These are phyloP conservation scores for Achatina immaculata DNA, from an alignment of 1,140 invertebrate species.

Conservation along the genomic window DNA sequence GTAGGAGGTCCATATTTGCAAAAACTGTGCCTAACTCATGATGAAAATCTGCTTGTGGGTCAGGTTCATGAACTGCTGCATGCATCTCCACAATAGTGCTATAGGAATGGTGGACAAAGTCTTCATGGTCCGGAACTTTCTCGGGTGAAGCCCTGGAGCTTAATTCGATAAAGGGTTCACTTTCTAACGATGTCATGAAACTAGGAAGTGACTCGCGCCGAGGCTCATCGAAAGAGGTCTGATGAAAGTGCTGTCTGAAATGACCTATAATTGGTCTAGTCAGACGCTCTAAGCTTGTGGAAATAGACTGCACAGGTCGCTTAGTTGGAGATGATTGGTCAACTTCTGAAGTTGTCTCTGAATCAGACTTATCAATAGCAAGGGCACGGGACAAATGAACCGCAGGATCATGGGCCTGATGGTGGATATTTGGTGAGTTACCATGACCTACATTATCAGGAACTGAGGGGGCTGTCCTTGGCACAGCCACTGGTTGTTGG, in stretches of 20 bases:
- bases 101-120: slow-evolving; percentile 29
- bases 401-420: not conserved
- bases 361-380: slow-evolving; percentile 24
- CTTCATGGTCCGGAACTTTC: slow-evolving; percentile 7
- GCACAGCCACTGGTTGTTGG: not conserved
- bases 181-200: not conserved
- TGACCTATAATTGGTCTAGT: not conserved
- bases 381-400: not conserved
- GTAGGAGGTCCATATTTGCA: slow-evolving; percentile 23
- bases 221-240: not conserved
- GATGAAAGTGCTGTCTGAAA: slow-evolving; percentile 4
- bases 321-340: not conserved
- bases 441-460: not conserved
- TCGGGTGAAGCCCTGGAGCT: not conserved
- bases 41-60: slow-evolving; percentile 8
- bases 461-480: not conserved
- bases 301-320: slow-evolving; percentile 2
- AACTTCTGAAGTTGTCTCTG: slow-evolving; percentile 1
- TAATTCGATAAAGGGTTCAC: not conserved
- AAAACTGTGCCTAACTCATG: slow-evolving; percentile 17
- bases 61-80: slow-evolving; percentile 1
- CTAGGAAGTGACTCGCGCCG: not conserved
- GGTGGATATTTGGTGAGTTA: not conserved
- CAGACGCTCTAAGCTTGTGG: slow-evolving; percentile 26
- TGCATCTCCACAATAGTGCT: slow-evolving; percentile 31